Evolutionary conservation across 2,113 vertebrate species (phyloP).

Genomic region (Amphilophus citrinellus): DNA sequence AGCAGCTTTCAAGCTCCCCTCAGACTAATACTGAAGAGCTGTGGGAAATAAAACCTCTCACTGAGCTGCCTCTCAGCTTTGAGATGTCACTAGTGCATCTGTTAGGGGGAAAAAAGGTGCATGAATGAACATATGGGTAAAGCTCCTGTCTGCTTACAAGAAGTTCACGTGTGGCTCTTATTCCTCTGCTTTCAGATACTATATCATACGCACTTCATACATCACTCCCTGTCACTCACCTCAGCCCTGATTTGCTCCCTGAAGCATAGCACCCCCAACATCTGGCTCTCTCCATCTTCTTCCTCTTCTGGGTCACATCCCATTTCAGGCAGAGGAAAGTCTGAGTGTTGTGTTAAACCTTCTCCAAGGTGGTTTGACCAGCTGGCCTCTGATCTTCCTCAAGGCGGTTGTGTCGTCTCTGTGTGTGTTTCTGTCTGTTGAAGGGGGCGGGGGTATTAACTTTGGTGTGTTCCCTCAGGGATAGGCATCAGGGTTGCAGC

Average conservation of each 20-base stretch:
- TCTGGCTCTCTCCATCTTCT: conserved; percentile 59
- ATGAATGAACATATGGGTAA: conserved; percentile 37
- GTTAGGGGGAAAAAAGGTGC: neutral
- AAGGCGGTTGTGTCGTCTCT: neutral
- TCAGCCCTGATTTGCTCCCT: conserved; percentile 25
- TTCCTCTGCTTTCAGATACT: conserved; percentile 45
- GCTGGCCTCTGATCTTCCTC: conserved; percentile 45
- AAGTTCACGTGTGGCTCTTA: conserved; percentile 53
- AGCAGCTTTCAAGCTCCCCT: conserved; percentile 58
- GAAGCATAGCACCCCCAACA: conserved; percentile 60
- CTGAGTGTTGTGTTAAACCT: conserved; percentile 21
- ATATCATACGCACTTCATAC: neutral
- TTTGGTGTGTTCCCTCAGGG: neutral
- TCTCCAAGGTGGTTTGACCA: conserved; percentile 53
- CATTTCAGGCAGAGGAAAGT: conserved; percentile 44
- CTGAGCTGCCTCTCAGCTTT: conserved; percentile 63
- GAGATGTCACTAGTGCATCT: conserved; percentile 48
- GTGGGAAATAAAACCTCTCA: conserved; percentile 55
- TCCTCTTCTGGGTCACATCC: conserved; percentile 64
- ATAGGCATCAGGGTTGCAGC: conserved; percentile 20
- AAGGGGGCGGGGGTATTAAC: neutral
- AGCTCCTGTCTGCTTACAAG: conserved; percentile 57
- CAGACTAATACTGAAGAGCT: conserved; percentile 58
- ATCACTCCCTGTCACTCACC: conserved; percentile 54
- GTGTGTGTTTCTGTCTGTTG: neutral